A percentile compares a stretch with the other conserved stretches of the same genome.
These are phyloP conservation scores for Smittia aterrima DNA, from an alignment of 2,888 invertebrate species.

Conservation along the genomic window DNA sequence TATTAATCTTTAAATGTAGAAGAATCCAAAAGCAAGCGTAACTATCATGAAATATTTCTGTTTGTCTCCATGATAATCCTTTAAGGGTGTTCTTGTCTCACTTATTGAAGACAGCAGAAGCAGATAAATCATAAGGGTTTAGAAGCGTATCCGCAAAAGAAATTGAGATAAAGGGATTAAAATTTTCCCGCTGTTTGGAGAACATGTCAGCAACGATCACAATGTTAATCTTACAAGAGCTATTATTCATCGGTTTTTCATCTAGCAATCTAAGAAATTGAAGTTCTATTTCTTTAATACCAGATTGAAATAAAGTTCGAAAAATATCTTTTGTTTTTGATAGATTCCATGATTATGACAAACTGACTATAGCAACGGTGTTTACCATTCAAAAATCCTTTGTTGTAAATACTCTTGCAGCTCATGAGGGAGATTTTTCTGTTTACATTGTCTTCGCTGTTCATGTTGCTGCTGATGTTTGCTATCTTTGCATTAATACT, in stretches of 20 bases:
- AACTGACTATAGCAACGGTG: not conserved
- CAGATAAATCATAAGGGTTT: not conserved
- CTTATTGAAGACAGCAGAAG: not conserved
- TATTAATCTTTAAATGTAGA: not conserved
- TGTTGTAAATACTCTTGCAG: not conserved
- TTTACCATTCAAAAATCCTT: not conserved
- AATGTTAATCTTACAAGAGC: not conserved
- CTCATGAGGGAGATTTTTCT: not conserved
- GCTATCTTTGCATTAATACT: constrained; percentile 15
- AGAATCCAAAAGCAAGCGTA: no score
- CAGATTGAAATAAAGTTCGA: not conserved
- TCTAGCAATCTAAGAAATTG: not conserved
- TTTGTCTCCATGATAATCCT: constrained; percentile 14
- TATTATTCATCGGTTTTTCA: not conserved
- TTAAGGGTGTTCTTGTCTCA: not conserved
- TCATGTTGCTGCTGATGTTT: constrained; percentile 8
- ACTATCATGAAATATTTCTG: not conserved
- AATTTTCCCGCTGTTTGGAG: not conserved
- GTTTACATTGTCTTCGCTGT: not conserved
- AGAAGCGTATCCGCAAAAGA: not conserved
- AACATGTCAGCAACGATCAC: constrained; percentile 5
- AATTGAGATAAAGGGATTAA: constrained; percentile 20
- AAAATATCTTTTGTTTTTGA: not conserved
- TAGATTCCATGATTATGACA: not conserved
- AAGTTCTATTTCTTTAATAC: no score